Conservation (phyloP, 2,888 invertebrate species). For the Agelastica alni region DNA sequence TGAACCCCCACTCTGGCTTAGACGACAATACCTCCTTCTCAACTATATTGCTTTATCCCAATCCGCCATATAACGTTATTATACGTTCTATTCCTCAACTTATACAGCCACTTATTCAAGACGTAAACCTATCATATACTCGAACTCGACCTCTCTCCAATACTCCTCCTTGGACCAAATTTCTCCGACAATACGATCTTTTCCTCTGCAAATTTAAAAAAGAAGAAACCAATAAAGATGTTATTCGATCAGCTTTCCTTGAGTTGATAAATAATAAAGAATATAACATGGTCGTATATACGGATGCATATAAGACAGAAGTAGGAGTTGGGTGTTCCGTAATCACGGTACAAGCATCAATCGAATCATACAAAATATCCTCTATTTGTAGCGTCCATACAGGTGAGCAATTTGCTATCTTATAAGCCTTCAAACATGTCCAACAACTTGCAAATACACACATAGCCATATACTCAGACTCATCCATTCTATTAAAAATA, state of each 20-base stretch:
- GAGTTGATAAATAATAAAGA: too few relatives aligned
- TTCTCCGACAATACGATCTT: neutral
- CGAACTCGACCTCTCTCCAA: neutral
- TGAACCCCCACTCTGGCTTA: neutral
- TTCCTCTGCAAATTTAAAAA: neutral
- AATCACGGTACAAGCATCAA: neutral
- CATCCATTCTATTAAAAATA: neutral
- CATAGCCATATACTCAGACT: neutral
- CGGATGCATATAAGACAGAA: too few relatives aligned
- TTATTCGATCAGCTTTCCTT: too few relatives aligned
- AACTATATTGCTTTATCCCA: neutral
- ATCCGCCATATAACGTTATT: neutral
- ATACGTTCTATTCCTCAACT: neutral
- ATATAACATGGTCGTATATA: too few relatives aligned
- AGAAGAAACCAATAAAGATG: too few relatives aligned
- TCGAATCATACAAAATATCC: neutral
- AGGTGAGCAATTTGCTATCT: neutral
- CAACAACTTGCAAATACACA: neutral
- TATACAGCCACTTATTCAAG: neutral
- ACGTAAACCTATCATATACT: neutral
- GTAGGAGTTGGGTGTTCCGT: too few relatives aligned
- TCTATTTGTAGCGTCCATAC: neutral
- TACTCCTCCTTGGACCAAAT: slow-evolving; percentile 6
- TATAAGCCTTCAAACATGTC: neutral
- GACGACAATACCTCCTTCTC: neutral